These are phyloP conservation scores for Mirza zaza DNA, from an alignment of 2,113 vertebrate species.

Conservation along the genomic window DNA sequence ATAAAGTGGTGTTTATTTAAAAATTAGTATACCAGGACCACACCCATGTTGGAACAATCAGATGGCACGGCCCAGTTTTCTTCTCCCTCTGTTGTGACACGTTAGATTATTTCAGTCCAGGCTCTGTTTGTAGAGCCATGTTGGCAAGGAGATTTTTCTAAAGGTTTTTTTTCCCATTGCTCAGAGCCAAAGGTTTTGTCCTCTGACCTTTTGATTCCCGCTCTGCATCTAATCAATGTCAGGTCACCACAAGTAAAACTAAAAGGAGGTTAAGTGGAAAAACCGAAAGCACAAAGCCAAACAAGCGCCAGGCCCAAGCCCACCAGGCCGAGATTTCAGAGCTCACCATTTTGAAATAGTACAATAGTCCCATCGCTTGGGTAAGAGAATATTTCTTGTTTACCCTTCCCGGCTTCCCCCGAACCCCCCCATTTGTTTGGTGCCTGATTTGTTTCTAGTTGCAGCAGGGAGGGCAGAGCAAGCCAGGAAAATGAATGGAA, in stretches of 20 bases:
- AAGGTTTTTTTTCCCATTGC: constrained; percentile 47
- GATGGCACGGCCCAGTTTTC: background rate
- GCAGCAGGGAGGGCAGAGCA: constrained; percentile 86
- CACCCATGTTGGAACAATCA: background rate
- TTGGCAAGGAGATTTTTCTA: constrained; percentile 68
- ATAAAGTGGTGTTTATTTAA: background rate
- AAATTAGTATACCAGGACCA: background rate
- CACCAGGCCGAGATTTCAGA: background rate
- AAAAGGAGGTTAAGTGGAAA: constrained; percentile 60
- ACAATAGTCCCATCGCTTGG: background rate
- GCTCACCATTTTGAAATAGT: constrained; percentile 3
- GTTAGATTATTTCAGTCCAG: constrained; percentile 49
- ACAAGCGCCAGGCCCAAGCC: constrained; percentile 41
- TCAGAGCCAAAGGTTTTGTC: constrained; percentile 57
- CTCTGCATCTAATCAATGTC: constrained; percentile 75
- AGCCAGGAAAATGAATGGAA: constrained; percentile 87
- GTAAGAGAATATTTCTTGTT: constrained; percentile 51
- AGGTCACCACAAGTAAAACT: constrained; percentile 66
- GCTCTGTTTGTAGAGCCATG: background rate
- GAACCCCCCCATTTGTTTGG: constrained; percentile 72
- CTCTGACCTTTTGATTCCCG: constrained; percentile 74
- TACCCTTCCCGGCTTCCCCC: background rate
- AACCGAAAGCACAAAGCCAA: background rate
- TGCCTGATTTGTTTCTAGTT: constrained; percentile 86
- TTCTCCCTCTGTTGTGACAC: background rate